Conservation (phyloP, 2,113 vertebrate species). For the Empidonax alnorum region DNA sequence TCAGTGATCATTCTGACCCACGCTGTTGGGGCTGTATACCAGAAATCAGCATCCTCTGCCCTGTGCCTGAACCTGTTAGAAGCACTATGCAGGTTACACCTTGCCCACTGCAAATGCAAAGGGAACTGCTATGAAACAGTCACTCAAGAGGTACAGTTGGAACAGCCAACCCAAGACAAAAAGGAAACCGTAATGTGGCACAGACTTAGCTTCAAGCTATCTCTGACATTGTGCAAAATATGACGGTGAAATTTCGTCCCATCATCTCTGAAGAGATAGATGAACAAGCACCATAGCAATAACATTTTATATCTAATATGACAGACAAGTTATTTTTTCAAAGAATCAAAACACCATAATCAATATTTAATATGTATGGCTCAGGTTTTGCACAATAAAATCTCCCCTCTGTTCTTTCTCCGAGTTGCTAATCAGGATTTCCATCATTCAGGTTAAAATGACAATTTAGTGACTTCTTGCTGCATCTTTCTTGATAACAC, state of each 20-base stretch:
- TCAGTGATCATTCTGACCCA: accelerated
- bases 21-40: not conserved
- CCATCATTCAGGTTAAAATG: conserved; percentile 31
- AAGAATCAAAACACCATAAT: not conserved
- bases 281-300: not conserved
- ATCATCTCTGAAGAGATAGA: not conserved
- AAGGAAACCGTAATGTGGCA: not conserved
- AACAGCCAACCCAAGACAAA: not conserved
- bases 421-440: conserved; percentile 11
- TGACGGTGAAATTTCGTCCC: not conserved
- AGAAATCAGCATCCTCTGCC: not conserved
- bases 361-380: not conserved
- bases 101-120: not conserved
- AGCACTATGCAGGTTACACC: not conserved
- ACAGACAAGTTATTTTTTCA: not conserved
- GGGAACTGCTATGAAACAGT: accelerated
- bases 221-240: not conserved
- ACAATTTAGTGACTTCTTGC: not conserved
- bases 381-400: conserved; percentile 23
- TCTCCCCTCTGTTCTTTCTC: conserved; percentile 1
- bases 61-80: not conserved
- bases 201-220: not conserved
- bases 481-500: conserved; percentile 20
- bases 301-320: not conserved
- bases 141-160: no score